A percentile compares a stretch with the other conserved stretches of the same genome.
These are phyloP conservation scores for Cephalotes varians DNA, from an alignment of 2,888 invertebrate species.

Conservation along the genomic window DNA sequence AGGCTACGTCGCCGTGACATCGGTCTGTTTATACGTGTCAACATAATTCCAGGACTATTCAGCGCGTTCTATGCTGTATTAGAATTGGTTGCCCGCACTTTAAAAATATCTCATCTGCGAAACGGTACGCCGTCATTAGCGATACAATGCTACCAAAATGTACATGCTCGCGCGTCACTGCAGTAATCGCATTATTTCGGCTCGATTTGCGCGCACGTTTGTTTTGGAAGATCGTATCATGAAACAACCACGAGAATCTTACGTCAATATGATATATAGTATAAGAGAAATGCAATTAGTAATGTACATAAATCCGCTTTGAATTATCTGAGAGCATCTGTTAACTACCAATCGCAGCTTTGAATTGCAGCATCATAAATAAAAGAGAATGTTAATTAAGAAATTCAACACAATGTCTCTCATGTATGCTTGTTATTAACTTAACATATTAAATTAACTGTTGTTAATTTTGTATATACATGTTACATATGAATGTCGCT, in stretches of 20 bases:
- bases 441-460: not conserved
- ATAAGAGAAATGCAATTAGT: not conserved
- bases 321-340: not conserved
- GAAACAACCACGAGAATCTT: constrained; percentile 15
- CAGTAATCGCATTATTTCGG: constrained; percentile 33
- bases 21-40: constrained; percentile 41
- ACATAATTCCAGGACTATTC: constrained; percentile 56
- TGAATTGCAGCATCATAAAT: not conserved
- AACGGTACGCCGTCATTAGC: constrained; percentile 22
- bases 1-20: constrained; percentile 31
- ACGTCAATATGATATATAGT: not conserved
- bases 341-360: not conserved
- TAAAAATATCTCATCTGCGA: constrained; percentile 38
- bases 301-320: not conserved
- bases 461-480: not conserved
- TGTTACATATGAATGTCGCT: not conserved
- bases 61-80: constrained; percentile 29
- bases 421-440: not conserved
- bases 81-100: constrained; percentile 5
- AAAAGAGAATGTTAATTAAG: not conserved
- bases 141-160: constrained; percentile 23
- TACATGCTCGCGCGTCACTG: not conserved
- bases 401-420: not conserved
- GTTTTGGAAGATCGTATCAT: not conserved
- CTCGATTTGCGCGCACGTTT: constrained; percentile 14